phyloP scores from a whole-genome alignment of 2,797 vertebrate genomes.

The Anniella stebbinsi region DNA sequence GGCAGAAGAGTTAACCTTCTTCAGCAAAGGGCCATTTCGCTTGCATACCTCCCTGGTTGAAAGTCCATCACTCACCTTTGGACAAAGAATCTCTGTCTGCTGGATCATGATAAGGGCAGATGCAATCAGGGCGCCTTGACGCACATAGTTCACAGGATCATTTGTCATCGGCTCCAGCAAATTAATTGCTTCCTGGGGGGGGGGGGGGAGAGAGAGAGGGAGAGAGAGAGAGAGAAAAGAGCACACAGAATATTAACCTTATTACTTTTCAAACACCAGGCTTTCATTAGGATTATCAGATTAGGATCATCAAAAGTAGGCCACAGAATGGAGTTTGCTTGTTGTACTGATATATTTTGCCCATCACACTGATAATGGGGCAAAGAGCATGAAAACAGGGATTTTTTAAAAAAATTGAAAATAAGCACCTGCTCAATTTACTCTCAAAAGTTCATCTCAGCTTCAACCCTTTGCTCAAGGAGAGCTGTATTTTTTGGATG shows the following conservation, averaged over 20 bases:
- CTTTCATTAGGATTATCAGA: conserved; percentile 46
- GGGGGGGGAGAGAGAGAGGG: too few relatives aligned
- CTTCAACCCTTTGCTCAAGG: conserved; percentile 4
- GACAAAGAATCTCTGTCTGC: conserved; percentile 96
- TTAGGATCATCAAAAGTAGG: conserved; percentile 19
- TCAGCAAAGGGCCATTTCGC: background rate
- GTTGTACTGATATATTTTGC: conserved; percentile 11
- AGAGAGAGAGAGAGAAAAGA: background rate
- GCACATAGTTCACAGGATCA: conserved; percentile 97
- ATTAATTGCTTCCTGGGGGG: conserved; percentile 94
- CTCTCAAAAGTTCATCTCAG: conserved; percentile 11
- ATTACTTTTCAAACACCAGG: conserved; percentile 44
- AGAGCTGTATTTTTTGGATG: background rate
- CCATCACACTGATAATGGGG: background rate
- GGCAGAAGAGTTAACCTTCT: background rate
- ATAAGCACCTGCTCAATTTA: conserved; percentile 20
- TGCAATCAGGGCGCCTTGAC: conserved; percentile 96
- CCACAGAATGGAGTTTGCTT: background rate
- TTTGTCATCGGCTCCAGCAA: conserved; percentile 99
- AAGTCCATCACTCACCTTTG: conserved; percentile 85
- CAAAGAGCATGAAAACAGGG: background rate
- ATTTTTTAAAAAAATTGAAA: background rate
- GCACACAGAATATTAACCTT: conserved; percentile 34
- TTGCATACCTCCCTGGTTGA: background rate
- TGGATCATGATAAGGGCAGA: conserved; percentile 99